Evolutionary conservation across 53 echinoderm and acorn worm species (phyloP), one percentile per base, ranked within the genome.

Genomic region (Luidia sarsii): DNA sequence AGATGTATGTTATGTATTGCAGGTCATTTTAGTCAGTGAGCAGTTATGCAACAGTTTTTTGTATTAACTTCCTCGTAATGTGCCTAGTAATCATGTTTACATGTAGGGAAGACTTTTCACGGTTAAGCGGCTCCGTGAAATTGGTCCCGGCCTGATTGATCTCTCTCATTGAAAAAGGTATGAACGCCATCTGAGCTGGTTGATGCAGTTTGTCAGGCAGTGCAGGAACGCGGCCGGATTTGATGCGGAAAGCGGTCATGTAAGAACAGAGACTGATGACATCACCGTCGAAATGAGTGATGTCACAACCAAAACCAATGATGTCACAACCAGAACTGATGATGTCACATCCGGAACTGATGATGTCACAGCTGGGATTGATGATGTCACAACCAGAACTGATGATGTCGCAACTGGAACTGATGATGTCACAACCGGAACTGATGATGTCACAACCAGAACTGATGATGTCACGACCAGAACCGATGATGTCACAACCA

Each of bases 161-260:
- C 33, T 52, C 21, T 23, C 13, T 36, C 13, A 9, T n/a, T n/a
- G n/a, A n/a, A n/a, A n/a, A 34, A 95, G 95, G 57, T 95, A 95
- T 85, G 90, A 92, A 57, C 75, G 92, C 19, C 96, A 93, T 62
- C 63, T 95, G 50, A 71, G 70, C 1, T 95, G 96, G 96, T 80
- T 77, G 15, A 87, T 83, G 54, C 88, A 87, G 57, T 68, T 89
- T 27, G 71, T 57, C 46, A 13, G 41, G 10, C 86, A 91, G 85
- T 21, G 46, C 11, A 34, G 1, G 27, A 34, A 54, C 18, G 2
- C 16, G 39, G 54, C 37, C 39, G 36, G 19, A 2, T 16, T 25
- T 15, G 6, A n/a, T 24, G 0, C 64, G 34, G 64, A 64, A 33
- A 33, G 5, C 8, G 64, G 19, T 64, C n/a, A 64, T 34, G 64